Evolutionary conservation across 92 coral and sea anemone species (phyloP), one percentile per base, ranked within the genome.

Genomic region (Plumapathes pennacea): DNA sequence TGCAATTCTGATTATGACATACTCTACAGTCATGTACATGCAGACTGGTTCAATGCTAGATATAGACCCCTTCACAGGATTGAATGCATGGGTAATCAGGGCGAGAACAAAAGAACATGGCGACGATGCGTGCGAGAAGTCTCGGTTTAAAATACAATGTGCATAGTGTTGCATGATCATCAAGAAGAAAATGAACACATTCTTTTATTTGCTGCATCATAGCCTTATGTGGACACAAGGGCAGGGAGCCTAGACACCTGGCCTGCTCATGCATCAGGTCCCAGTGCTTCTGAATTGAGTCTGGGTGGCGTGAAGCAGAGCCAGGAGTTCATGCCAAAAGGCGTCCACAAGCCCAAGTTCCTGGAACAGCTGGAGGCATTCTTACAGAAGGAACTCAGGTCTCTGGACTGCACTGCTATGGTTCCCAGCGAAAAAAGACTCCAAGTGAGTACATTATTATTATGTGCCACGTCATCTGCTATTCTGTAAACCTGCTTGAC

Each of bases 251-350:
- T 92, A 41, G 98, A 92, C 58, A 92, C 87, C 19, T 92, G 98
- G 98, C 98, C 98, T 34, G 98, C 98, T 34, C 98, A 92, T 69
- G 98, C 98, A 7, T 82, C 84, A 5, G 98, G 98, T 1, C 98
- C 98, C 21, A 82, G 82, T 56, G 85, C 89, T 4, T 96, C 98
- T 10, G 87, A 78, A 48, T 83, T 92, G 28, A 86, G 76, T 33
- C 86, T 87, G 22, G 94, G 90, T 24, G 75, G 63, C 5, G 81
- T 84, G 23, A 85, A 89, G 43, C 90, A 89, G 32, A 62, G 56
- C 52, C 77, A 68, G 37, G 96, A 92, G 75, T 84, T 88, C 53
- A 83, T 91, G 96, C 94, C 96, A 20, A 92, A 92, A 50, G 98
- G 96, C 28, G 96, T 89, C 10, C 95, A 92, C 60, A 92, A 92